phyloP scores from a whole-genome alignment of 1,140 invertebrate genomes.

The Leptinotarsa lineolata region DNA sequence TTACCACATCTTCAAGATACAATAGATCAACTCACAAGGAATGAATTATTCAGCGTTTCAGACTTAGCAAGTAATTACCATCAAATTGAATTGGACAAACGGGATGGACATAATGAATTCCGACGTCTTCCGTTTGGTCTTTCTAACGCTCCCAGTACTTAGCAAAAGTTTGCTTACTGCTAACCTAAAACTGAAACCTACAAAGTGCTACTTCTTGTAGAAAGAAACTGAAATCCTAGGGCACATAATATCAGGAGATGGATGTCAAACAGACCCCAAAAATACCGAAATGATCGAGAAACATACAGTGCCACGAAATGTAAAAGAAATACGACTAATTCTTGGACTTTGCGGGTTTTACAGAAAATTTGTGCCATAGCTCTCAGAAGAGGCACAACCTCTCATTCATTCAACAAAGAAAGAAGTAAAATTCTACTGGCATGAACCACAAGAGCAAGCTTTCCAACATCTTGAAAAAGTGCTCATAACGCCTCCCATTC shows the following conservation, averaged over 20 bases:
- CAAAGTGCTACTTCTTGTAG: not conserved
- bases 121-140: not conserved
- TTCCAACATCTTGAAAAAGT: not conserved
- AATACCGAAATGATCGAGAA: not conserved
- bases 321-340: too few species aligned
- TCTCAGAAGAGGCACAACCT: not conserved
- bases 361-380: not conserved
- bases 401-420: not conserved
- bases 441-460: not conserved
- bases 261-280: not conserved
- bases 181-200: not conserved
- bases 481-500: not conserved
- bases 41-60: not conserved
- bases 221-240: not conserved
- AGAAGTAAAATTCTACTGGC: not conserved
- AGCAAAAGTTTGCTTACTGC: not conserved
- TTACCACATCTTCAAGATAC: not conserved
- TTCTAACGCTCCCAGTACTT: not conserved
- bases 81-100: not conserved
- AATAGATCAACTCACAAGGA: not conserved
- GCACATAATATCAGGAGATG: not conserved
- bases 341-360: not conserved
- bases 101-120: not conserved
- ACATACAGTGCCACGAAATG: not conserved
- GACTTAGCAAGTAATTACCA: not conserved